Evolutionary conservation across 2,797 vertebrate genomes (phyloP), one percentile per base, ranked within the genome.

Genomic region (Benthosema pterotum): DNA sequence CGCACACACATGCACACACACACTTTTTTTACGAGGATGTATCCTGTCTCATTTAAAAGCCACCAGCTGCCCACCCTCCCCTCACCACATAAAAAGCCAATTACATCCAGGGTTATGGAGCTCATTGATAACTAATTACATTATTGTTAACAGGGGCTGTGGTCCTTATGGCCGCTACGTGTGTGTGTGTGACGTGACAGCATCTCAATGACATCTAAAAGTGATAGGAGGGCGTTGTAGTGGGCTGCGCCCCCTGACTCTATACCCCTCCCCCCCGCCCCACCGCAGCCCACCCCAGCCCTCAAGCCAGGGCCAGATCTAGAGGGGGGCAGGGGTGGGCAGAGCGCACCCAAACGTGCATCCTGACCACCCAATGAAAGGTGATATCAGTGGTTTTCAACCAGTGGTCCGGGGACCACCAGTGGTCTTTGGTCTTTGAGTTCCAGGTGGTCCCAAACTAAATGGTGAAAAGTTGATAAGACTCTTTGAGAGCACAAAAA

Each of bases 71-170:
- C 4, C 56, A 25, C 46, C 19, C 17, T 7, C 55, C 67, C 63
- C 16, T 43, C 3, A 43, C 67, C 68, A n/a, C n/a, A 79, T 82
- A 75, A 84, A 86, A 76, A 79, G 60, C 57, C 79, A 67, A 79
- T 86, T 80, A 76, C 72, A 77, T 59, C 22, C 54, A 47, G 71
- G 63, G 71, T 61, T 63, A 53, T 11, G 54, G 67, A 78, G 67
- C 70, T 84, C 77, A 83, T 80, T 84, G 79, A 83, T 75, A 80
- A 47, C 69, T 86, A 84, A 87, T 88, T 83, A 75, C 67, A 84
- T 85, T 71, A 84, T 84, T 86, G 80, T 86, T 78, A 52, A 70
- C 72, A n/a, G 63, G 62, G 68, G 63, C 65, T 69, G 71, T 74
- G 65, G 60, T 1, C 38, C 63, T 78, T 16, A n/a, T 74, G 67